phyloP scores from a whole-genome alignment of 2,888 invertebrate genomes.

The Nemapogon koenigi region DNA sequence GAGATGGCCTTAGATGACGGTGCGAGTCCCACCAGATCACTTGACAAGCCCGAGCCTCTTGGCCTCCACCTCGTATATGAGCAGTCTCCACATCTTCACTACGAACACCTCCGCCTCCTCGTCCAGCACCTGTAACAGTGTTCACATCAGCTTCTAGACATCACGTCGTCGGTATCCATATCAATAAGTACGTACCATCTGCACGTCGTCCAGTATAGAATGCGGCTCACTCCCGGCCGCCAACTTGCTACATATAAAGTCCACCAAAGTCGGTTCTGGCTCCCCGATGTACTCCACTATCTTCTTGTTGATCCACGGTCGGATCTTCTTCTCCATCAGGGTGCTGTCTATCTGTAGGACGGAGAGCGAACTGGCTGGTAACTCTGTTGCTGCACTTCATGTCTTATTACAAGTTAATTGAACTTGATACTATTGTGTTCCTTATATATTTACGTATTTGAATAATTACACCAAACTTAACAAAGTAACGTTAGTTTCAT shows the following conservation, averaged over 20 bases:
- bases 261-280: slow-evolving; percentile 97
- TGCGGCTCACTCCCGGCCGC: slow-evolving; percentile 92
- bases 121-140: slow-evolving; percentile 87
- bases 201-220: slow-evolving; percentile 96
- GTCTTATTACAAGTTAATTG: no score
- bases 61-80: slow-evolving; percentile 99
- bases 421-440: no score
- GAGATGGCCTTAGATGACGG: no score
- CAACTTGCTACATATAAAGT: slow-evolving; percentile 99
- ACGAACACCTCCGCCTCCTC: slow-evolving; percentile 99
- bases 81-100: slow-evolving; percentile 99
- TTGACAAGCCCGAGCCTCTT: slow-evolving; percentile 84
- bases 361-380: no score
- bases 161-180: no score
- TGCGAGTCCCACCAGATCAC: background rate
- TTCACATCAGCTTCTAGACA: no score
- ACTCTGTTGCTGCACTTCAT: no score
- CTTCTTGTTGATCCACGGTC: slow-evolving; percentile 99
- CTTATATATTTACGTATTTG: no score
- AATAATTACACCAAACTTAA: no score
- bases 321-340: slow-evolving; percentile 94
- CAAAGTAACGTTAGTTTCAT: no score
- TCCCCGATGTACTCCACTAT: slow-evolving; percentile 99
- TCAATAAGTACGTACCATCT: slow-evolving; percentile 95
- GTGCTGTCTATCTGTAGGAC: slow-evolving; percentile 68